Evolutionary conservation across 2,797 vertebrate genomes (phyloP).

Genomic region (Aselliscus stoliczkanus): DNA sequence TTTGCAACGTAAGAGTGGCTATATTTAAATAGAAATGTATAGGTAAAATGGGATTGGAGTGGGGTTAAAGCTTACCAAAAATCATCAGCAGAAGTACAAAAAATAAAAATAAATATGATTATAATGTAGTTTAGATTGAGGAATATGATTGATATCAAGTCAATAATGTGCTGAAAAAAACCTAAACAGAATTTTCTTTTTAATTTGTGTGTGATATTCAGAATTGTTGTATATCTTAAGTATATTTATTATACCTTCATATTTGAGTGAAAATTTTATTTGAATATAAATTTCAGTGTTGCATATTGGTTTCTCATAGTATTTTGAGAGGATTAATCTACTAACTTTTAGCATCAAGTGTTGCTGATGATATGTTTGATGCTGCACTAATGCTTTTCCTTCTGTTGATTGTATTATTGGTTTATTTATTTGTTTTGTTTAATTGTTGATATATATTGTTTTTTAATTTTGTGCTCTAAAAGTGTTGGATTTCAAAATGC

Average conservation of each 20-base stretch:
- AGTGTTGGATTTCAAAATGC: background rate
- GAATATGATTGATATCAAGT: background rate
- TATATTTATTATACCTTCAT: background rate
- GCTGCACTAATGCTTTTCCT: background rate
- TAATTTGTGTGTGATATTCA: background rate
- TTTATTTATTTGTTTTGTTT: background rate
- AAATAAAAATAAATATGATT: background rate
- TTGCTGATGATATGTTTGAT: background rate
- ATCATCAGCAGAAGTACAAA: background rate
- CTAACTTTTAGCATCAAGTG: background rate
- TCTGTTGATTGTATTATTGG: background rate
- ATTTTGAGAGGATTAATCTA: background rate
- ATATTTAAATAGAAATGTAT: background rate
- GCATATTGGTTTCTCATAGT: background rate
- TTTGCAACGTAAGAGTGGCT: background rate
- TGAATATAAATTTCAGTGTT: background rate
- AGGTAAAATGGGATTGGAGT: background rate
- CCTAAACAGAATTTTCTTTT: background rate
- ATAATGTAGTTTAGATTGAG: background rate
- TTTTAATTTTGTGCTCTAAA: background rate
- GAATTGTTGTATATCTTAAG: background rate
- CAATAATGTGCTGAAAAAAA: background rate
- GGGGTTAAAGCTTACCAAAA: background rate
- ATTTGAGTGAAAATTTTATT: background rate
- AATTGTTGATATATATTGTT: background rate